Evolutionary conservation across 2,113 vertebrate species (phyloP), one percentile per base, ranked within the genome.

Genomic region (Poecile atricapillus): DNA sequence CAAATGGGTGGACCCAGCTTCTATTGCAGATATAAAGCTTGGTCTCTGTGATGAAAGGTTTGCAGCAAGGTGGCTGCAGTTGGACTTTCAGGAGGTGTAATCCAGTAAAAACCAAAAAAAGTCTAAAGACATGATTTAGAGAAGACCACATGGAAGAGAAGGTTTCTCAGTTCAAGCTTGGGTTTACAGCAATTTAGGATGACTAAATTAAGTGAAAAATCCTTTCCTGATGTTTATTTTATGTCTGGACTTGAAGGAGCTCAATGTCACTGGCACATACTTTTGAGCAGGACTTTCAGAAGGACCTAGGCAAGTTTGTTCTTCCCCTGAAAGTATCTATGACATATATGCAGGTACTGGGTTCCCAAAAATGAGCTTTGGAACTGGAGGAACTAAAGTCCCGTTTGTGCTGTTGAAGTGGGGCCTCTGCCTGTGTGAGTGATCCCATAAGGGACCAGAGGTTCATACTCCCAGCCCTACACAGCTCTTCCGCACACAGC

Each of bases 401-500:
- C 25, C 52, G 2, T 46, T 93, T 59, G 27, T 11, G 21, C 12
- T 39, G 33, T 39, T 71, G 5, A 79, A 58, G 27, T 63, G 33
- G 7, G 16, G 11, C 13, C 23, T 58, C 49, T 77, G 39, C n/a
- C 39, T 21, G 24, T 1, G 0, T 39, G 22, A 60, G 22, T 28
- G 37, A 23, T 63, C 62, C 63, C 24, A 63, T 37, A 25, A 44
- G 60, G 55, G 25, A 65, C 13, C 15, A 50, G 21, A 9, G 41
- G 13, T 53, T 80, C 31, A 17, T 60, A 41, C 9, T 67, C 15
- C 23, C 22, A 90, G 35, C 24, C 24, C 50, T 62, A 7, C 30
- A 25, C 1, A 0, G 0, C 44, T 44, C 55, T 52, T 79, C 16
- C 53, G n/a, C 1, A 3, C 7, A 25, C 0, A 2, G 28, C 15